Evolutionary conservation across 2,797 vertebrate genomes (phyloP).

Genomic region (Cyclura pinguis): DNA sequence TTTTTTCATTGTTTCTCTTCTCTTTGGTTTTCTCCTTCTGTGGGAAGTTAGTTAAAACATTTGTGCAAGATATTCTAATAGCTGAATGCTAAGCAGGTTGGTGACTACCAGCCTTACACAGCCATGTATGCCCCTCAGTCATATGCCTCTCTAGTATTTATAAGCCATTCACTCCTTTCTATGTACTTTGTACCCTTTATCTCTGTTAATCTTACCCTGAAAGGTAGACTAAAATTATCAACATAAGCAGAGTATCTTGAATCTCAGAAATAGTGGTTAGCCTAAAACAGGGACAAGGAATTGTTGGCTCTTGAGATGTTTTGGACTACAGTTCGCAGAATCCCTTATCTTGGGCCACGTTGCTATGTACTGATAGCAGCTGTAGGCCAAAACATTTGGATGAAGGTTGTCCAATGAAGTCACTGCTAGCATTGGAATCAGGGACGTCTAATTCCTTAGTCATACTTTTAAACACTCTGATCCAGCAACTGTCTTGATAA

Average conservation of each 20-base stretch:
- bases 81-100: not conserved
- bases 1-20: not conserved
- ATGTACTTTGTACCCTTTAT: not conserved
- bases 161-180: not conserved
- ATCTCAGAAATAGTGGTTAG: not conserved
- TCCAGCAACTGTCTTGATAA: not conserved
- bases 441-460: not conserved
- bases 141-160: not conserved
- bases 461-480: not conserved
- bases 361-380: not conserved
- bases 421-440: not conserved
- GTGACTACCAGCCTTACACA: not conserved
- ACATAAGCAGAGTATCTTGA: not conserved
- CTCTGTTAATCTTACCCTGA: not conserved
- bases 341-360: not conserved
- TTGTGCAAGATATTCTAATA: not conserved
- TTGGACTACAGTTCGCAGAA: not conserved
- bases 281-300: not conserved
- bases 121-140: not conserved
- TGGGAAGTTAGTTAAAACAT: not conserved
- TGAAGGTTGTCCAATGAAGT: too few relatives aligned
- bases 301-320: not conserved
- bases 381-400: not conserved
- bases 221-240: not conserved
- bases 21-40: not conserved